Base-by-base conservation (phyloP, 2,888 invertebrate genomes). In the Lasioglossum figueresi region DNA sequence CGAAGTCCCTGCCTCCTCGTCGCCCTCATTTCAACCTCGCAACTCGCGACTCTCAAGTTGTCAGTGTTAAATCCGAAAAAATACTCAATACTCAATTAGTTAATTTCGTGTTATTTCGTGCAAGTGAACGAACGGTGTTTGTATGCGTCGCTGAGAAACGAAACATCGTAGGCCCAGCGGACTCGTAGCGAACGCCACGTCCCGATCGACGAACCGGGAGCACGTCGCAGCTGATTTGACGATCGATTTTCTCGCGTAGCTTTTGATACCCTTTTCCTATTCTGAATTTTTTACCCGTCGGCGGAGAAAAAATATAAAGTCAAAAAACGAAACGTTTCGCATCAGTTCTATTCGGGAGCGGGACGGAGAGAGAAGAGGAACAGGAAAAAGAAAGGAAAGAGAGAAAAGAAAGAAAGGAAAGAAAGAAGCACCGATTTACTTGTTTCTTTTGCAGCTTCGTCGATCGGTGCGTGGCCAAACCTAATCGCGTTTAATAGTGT, bases 71-170 rank as follows among this genome's bases (percentile, higher is more conserved):
- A 48, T 48, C 68, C 74, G 68, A 70, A 89, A 91, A 81, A 92
- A 92, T 92, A 92, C 92, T 92, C 92, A 91, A 90, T 91, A 89
- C 85, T 88, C 87, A 86, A 89, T 89, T 91, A 91, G 88, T 91
- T 87, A 78, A 85, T 89, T 82, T 84, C 77, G 63, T 86, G n/a
- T 63, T 63, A 31, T 87, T 87, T 85, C 83, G 81, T 82, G 79
- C 79, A 81, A 87, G 84, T 87, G 86, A 88, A 84, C 77, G 85
- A 82, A 89, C 86, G 86, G 77, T 90, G 84, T 88, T 71, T 88
- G 85, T 83, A 90, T 85, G 89, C 88, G 88, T 89, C 86, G 88
- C 84, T 87, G 71, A 84, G 52, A 73, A 71, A 70, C 68, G 34
- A 68, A 63, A 31, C 34, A 10, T 68, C 70, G 86, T 85, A 91